These are phyloP conservation scores for Rallus crepitans DNA, from an alignment of 2,797 vertebrate genomes.

Conservation along the genomic window DNA sequence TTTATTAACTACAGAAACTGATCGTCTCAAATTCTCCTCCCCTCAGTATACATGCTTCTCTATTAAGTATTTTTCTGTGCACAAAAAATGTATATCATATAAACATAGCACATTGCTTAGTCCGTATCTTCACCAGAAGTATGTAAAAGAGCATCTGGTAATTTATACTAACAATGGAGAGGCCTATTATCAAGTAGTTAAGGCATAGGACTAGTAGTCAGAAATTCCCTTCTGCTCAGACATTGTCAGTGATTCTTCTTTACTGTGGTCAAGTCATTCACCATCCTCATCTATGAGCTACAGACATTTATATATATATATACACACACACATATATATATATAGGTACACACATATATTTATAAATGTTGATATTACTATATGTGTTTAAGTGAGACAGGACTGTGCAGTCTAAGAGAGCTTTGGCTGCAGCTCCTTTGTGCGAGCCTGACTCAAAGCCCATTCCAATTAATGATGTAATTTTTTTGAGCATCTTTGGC, in stretches of 20 bases:
- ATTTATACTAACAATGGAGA: not conserved
- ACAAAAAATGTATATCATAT: not conserved
- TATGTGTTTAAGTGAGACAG: not conserved
- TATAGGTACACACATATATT: too few relatives aligned
- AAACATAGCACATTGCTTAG: not conserved
- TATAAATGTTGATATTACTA: too few relatives aligned
- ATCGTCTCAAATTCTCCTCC: not conserved
- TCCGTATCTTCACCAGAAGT: not conserved
- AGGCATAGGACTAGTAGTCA: not conserved
- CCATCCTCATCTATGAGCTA: not conserved
- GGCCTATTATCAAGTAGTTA: not conserved
- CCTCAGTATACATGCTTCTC: not conserved
- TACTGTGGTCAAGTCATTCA: not conserved
- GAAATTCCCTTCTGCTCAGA: not conserved
- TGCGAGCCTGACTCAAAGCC: not conserved
- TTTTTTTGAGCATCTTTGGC: not conserved
- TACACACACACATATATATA: not conserved
- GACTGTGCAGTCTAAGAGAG: not conserved
- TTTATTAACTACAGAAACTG: not conserved
- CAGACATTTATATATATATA: not conserved
- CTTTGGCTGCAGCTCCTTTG: not conserved
- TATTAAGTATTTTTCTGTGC: not conserved
- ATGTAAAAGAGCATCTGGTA: not conserved
- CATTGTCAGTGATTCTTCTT: not conserved
- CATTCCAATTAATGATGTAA: not conserved